Conservation (phyloP, 2,797 vertebrate species). For the Thamnophis elegans region DNA sequence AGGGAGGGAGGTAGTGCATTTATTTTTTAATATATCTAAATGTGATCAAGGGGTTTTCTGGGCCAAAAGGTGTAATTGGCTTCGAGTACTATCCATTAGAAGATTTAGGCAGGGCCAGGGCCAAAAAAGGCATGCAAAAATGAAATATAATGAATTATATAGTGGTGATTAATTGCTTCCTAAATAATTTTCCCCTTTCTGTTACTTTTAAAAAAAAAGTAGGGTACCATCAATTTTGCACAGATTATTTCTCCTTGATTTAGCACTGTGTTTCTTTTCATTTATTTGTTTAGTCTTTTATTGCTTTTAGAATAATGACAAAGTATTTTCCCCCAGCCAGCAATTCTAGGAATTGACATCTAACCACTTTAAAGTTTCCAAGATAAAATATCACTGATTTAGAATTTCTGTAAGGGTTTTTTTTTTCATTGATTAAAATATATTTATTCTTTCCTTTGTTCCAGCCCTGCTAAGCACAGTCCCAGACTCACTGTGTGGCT, state of each 20-base stretch:
- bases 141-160: not conserved
- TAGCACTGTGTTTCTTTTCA: not conserved
- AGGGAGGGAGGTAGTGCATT: not conserved
- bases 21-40: not conserved
- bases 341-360: not conserved
- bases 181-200: not conserved
- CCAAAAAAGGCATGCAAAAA: not conserved
- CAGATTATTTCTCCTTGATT: not conserved
- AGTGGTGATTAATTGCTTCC: not conserved
- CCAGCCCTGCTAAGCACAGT: not conserved
- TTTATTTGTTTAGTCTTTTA: not conserved
- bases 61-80: not conserved
- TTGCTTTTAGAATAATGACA: not conserved
- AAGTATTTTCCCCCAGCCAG: not conserved
- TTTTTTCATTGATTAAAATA: not conserved
- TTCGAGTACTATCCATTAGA: not conserved
- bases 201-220: not conserved
- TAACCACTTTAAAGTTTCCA: not conserved
- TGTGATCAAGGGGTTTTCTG: not conserved
- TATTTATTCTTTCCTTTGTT: not conserved
- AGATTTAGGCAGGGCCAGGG: not conserved
- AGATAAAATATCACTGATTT: not conserved
- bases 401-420: not conserved
- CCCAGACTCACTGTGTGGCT: not conserved
- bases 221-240: not conserved